Evolutionary conservation across 2,888 invertebrate genomes (phyloP), one percentile per base, ranked within the genome.

Genomic region (Heliconius erato): DNA sequence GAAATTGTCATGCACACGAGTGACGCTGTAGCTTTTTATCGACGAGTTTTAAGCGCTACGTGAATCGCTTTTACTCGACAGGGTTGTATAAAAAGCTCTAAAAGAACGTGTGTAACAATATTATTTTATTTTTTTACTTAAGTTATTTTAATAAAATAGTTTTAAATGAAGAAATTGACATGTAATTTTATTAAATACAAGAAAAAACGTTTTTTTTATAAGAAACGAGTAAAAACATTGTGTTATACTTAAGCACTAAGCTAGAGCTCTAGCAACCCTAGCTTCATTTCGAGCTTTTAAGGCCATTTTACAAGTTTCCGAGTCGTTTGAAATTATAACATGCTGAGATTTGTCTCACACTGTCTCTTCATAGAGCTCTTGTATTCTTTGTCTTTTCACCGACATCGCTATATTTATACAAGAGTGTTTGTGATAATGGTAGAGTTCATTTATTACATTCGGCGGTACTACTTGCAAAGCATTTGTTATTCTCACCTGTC

Each of bases 1-100:
- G 74, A 80, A 82, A 79, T 79, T 79, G 67, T 82, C 82, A 82
- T 79, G 59, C 54, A 82, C 82, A 79, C 49, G 82, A 79, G 67
- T 82, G 82, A 82, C 71, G 79, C 44, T 67, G 74, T 26, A 74
- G 72, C 72, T 82, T 74, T 82, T 82, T 79, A 82, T 79, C 79
- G 82, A 82, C 68, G 59, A 79, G 49, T 68, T 82, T 79, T 74
- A 79, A 82, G 79, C 74, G 79, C 74, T 74, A 67, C 44, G 26
- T 67, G 74, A 79, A 82, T 63, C 74, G 44, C 44, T 78, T 65
- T 40, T 44, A 28, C 23, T 28, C 40, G 44, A 28, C 12, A 44
- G 65, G 44, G 65, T 16, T 72, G 44, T 2, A 9, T 14, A 16
- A 26, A 7, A 44, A 11, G 12, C 26, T 7, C n/a, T 19, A 54